Evolutionary conservation across 2,888 invertebrate genomes (phyloP), one percentile per base, ranked within the genome.

Genomic region (Hydroisotoma schaefferi): DNA sequence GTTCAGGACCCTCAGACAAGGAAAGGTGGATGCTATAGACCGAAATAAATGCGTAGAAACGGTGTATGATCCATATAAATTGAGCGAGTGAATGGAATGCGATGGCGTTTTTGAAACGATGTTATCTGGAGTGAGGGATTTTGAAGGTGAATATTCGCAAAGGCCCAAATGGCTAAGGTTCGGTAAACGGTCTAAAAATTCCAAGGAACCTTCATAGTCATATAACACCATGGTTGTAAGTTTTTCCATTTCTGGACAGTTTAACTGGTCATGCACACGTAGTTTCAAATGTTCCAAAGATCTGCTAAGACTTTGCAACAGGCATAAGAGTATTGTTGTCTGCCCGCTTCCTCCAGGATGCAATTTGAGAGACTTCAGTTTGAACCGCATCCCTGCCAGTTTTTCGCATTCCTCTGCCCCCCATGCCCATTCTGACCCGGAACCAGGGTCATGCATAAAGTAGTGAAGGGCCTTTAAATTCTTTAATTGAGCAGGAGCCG

Each of bases 361-460:
- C 8, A 67, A 38, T 26, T 67, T 67, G 18, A 67, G 46, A n/a
- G 48, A 55, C 2, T 48, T 55, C 1, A 67, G 53, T 3, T 26
- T 28, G 52, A 64, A 64, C n/a, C 59, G 48, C 27, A 51, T 46
- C 12, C 51, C 53, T 18, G 62, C 57, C 22, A 67, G 37, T 6
- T 56, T 57, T 43, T 57, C 53, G 26, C 61, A 62, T 38, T 67
- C 67, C n/a, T 62, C 56, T 1, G 55, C 49, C 46, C 57, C 62
- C 67, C 67, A 67, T 8, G 64, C 57, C 67, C 67, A 67, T 6
- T 59, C 61, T 1, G 61, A 52, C 1, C 60, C 67, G 12, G 62
- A 59, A 1, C 67, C 67, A 18, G 57, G 56, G 29, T 67, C 64
- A 47, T 67, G 67, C 62, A 67, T 61, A 37, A 67, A 67, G 38